These are phyloP conservation scores for Passer domesticus DNA, from an alignment of 2,113 vertebrate species.

Conservation along the genomic window DNA sequence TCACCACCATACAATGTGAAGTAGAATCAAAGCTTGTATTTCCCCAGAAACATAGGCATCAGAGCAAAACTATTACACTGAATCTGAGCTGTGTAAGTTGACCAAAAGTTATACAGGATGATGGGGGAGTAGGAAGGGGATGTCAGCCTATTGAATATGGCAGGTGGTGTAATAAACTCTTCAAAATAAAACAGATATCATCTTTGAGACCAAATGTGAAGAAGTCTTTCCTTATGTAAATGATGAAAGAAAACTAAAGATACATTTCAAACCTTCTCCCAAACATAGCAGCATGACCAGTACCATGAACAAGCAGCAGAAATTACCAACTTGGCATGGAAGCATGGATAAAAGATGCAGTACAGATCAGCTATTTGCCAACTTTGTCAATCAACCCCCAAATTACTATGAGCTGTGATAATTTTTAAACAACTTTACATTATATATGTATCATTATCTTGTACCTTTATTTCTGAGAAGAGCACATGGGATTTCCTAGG, in stretches of 20 bases:
- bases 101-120: neutral
- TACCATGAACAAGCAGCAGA: neutral
- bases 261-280: neutral
- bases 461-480: slow-evolving; percentile 91
- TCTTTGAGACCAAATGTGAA: neutral
- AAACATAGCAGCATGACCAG: neutral
- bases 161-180: neutral
- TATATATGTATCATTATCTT: neutral
- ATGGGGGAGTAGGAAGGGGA: accelerated
- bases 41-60: neutral
- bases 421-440: neutral
- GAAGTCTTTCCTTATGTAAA: neutral
- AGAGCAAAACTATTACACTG: neutral
- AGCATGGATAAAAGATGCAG: neutral
- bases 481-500: slow-evolving; percentile 90
- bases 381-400: neutral
- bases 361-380: neutral
- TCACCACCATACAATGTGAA: neutral
- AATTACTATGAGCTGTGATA: neutral
- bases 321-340: neutral
- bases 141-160: neutral
- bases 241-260: neutral
- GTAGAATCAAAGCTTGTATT: neutral
- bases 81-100: neutral
- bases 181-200: neutral